Evolutionary conservation across 2,888 invertebrate species (phyloP).

Genomic region (Papilio demoleus): DNA sequence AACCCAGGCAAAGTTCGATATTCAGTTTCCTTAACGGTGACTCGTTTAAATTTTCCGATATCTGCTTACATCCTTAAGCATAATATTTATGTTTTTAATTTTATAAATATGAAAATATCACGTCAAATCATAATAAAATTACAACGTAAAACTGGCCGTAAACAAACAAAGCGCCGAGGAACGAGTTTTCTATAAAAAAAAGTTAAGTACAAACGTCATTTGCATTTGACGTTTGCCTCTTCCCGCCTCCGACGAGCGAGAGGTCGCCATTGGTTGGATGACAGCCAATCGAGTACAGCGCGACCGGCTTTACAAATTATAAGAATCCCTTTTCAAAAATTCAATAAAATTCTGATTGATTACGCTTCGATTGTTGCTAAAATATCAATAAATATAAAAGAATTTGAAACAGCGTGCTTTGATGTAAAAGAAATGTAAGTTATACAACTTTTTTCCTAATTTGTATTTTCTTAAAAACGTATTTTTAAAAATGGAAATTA

Average conservation of each 20-base stretch:
- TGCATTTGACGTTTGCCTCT: constrained; percentile 79
- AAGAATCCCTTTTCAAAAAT: constrained; percentile 27
- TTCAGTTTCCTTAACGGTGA: too few relatives aligned
- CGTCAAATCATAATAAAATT: constrained; percentile 53
- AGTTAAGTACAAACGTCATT: constrained; percentile 57
- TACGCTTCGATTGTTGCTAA: constrained; percentile 37
- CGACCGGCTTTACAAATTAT: constrained; percentile 56
- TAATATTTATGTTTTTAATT: background rate
- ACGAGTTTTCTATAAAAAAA: constrained; percentile 68
- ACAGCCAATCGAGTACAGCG: constrained; percentile 62
- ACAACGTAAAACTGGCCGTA: constrained; percentile 59
- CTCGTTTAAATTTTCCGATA: too few relatives aligned
- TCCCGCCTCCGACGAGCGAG: constrained; percentile 70
- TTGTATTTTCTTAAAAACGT: too few relatives aligned
- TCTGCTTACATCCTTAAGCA: too few relatives aligned
- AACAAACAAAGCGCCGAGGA: constrained; percentile 62
- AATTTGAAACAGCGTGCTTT: too few relatives aligned
- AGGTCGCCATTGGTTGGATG: constrained; percentile 63
- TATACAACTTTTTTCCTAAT: too few relatives aligned
- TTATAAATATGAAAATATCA: constrained; percentile 20
- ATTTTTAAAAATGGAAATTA: too few relatives aligned
- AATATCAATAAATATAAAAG: background rate
- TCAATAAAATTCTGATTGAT: constrained; percentile 30
- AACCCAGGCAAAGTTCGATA: too few relatives aligned
- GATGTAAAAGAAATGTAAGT: too few relatives aligned